Evolutionary conservation across 2,797 vertebrate genomes (phyloP).

Genomic region (Neosalanx taihuensis): DNA sequence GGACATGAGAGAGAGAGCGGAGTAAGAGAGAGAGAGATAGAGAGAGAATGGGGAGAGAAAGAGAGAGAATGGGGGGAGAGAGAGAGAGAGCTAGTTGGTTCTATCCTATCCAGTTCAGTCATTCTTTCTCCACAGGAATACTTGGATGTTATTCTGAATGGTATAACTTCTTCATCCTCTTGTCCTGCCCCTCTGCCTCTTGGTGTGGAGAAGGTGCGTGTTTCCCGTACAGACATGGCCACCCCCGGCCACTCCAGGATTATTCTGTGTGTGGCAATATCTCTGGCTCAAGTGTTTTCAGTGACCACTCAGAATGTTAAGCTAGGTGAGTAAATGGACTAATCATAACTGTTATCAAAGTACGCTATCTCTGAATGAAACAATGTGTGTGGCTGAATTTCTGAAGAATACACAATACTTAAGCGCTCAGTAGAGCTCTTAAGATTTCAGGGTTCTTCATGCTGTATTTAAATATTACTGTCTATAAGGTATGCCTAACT

Average conservation of each 20-base stretch:
- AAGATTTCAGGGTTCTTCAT: too few relatives aligned
- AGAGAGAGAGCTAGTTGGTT: slow-evolving; percentile 40
- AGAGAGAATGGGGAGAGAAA: not conserved
- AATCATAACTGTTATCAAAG: not conserved
- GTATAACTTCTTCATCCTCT: slow-evolving; percentile 41
- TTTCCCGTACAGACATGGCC: slow-evolving; percentile 61
- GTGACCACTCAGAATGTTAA: slow-evolving; percentile 64
- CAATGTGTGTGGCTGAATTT: not conserved
- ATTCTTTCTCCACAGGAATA: slow-evolving; percentile 57
- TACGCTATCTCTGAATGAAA: slow-evolving; percentile 13
- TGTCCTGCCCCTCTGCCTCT: slow-evolving; percentile 17
- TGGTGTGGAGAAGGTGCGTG: slow-evolving; percentile 45
- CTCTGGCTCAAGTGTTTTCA: slow-evolving; percentile 64
- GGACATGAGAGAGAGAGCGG: slow-evolving; percentile 13
- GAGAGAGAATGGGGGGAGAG: not conserved
- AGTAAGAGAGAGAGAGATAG: not conserved
- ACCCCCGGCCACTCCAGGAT: slow-evolving; percentile 56
- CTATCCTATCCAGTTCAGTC: slow-evolving; percentile 18
- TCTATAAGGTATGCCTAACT: too few relatives aligned
- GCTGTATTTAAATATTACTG: too few relatives aligned
- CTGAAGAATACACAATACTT: too few relatives aligned
- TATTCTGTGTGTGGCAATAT: slow-evolving; percentile 60
- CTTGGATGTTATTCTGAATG: slow-evolving; percentile 57
- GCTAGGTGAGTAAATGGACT: slow-evolving; percentile 59
- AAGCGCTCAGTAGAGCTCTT: too few relatives aligned